These are phyloP conservation scores for Sogatella furcifera DNA, from an alignment of 1,140 invertebrate genomes.

Conservation along the genomic window DNA sequence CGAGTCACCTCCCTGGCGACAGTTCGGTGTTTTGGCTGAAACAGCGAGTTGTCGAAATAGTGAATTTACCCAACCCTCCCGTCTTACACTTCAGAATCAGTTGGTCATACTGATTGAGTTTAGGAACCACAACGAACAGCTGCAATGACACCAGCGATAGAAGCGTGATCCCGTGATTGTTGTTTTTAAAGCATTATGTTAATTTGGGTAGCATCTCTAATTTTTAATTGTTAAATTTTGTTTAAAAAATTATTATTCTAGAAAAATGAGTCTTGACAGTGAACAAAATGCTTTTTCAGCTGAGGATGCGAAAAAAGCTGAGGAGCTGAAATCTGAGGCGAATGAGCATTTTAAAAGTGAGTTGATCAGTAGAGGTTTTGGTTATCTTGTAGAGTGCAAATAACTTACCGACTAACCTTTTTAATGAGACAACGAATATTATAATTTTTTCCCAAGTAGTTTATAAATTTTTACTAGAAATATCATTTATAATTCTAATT, in stretches of 20 bases:
- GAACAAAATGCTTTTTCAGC: slow-evolving; percentile 2
- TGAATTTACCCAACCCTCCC: too few relatives aligned
- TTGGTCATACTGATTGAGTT: too few relatives aligned
- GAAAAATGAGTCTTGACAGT: slow-evolving; percentile 8
- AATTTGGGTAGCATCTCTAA: neutral
- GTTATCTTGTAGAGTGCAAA: neutral
- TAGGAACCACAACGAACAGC: too few relatives aligned
- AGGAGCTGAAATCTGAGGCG: slow-evolving; percentile 69
- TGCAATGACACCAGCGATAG: too few relatives aligned
- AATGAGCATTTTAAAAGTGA: slow-evolving; percentile 81
- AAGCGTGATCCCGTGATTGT: neutral
- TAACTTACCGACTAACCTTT: neutral
- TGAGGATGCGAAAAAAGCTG: slow-evolving; percentile 36
- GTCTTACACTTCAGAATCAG: too few relatives aligned
- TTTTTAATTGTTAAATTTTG: neutral
- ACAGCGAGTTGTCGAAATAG: too few relatives aligned
- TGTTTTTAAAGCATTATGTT: neutral
- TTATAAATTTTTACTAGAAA: too few relatives aligned
- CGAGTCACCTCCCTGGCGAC: too few relatives aligned
- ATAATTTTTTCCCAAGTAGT: neutral
- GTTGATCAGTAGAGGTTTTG: slow-evolving; percentile 26
- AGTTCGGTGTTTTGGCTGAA: too few relatives aligned
- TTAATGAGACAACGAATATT: too few relatives aligned
- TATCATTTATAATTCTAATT: too few relatives aligned
- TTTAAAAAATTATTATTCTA: neutral